Conservation (phyloP, 1,140 invertebrate species). For the Drosophila erecta region DNA sequence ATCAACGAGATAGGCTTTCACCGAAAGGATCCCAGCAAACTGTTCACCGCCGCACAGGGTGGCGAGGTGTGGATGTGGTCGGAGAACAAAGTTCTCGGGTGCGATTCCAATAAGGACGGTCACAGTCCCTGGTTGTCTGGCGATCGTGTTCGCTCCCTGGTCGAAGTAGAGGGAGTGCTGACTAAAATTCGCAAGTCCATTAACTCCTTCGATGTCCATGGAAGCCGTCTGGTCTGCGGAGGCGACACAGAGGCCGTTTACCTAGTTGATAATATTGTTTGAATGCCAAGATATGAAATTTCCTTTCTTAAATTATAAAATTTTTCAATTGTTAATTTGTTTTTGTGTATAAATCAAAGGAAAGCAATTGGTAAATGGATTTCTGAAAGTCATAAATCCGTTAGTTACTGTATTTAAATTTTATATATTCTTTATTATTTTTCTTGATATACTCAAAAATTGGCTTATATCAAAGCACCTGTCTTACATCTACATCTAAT, state of each 20-base stretch:
- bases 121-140: conserved; percentile 88
- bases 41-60: conserved; percentile 91
- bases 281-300: neutral
- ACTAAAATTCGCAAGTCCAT: conserved; percentile 89
- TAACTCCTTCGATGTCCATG: conserved; percentile 91
- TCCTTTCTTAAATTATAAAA: conserved; percentile 9
- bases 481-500: conserved; percentile 57
- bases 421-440: conserved; percentile 51
- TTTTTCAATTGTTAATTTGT: neutral
- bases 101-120: conserved; percentile 39
- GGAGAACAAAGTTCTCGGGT: conserved; percentile 81
- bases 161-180: conserved; percentile 90
- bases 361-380: too few species aligned
- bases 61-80: conserved; percentile 96
- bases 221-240: conserved; percentile 90
- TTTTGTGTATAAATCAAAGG: neutral
- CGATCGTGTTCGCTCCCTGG: conserved; percentile 88
- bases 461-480: conserved; percentile 82
- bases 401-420: conserved; percentile 15
- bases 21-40: conserved; percentile 91
- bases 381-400: neutral
- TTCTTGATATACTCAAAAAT: conserved; percentile 66
- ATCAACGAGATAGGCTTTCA: conserved; percentile 94
- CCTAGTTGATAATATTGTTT: conserved; percentile 87
- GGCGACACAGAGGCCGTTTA: conserved; percentile 94